Evolutionary conservation across 1,140 invertebrate species (phyloP), one percentile per base, ranked within the genome.

Genomic region (Phthorimaea operculella): DNA sequence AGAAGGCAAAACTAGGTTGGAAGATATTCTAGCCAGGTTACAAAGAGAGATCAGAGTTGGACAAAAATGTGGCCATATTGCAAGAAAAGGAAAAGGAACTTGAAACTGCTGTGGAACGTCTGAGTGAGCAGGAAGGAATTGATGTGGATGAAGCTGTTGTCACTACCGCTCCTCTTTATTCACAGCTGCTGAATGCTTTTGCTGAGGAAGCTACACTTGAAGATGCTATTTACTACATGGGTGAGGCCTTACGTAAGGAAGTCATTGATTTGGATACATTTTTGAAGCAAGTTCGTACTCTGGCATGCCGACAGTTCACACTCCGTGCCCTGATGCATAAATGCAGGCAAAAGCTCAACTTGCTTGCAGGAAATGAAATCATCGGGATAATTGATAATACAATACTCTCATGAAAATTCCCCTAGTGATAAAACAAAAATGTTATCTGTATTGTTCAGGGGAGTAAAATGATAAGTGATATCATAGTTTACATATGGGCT

Each of bases 201-300:
- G 96, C 96, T 51, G 97, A 99, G 86, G 98, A 99, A 87, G 96
- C 97, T 66, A 97, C 98, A 10, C 92, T 95, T 50, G 98, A 99
- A 88, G 98, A 99, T 89, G 94, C 97, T 52, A 98, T 99, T 70
- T 99, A 99, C 83, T 98, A 97, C 81, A 91, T 99, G 74, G 96
- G 96, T 12, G 96, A 99, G 87, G 98, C 96, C 17, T 83, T 99
- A 52, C 88, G 96, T 60, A 93, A 93, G 68, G 93, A 94, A 54
- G 94, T 97, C 4, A 96, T 99, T 74, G 96, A 98, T 86, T 83
- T 99, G 65, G 97, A 99, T 72, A 92, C 94, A 45, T 99, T 98
- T 87, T 88, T 99, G 55, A 98, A 98, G 86, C 96, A 98, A 89
- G 96, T 99, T 1, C 91, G 98, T 61, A 92, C 94, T 60, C 87